phyloP scores from a whole-genome alignment of 2,888 invertebrate genomes.

The Epinotia nisella region DNA sequence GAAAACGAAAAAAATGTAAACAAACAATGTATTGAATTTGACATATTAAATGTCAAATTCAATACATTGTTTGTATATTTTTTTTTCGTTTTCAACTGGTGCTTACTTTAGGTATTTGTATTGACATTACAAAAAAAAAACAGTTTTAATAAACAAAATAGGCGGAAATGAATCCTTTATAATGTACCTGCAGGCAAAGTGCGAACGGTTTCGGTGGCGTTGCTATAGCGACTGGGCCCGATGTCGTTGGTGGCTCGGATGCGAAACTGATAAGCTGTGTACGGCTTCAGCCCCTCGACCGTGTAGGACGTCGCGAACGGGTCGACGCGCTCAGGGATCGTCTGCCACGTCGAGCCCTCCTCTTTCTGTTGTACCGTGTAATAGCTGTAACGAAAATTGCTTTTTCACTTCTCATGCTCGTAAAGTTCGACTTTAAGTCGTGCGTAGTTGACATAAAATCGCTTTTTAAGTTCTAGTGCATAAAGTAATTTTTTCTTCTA shows the following conservation, averaged over 20 bases:
- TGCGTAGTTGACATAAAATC: no score
- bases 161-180: not conserved
- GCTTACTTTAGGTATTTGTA: no score
- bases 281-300: slow-evolving; percentile 92
- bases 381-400: slow-evolving; percentile 83
- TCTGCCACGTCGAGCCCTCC: slow-evolving; percentile 93
- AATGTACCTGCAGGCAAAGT: slow-evolving; percentile 92
- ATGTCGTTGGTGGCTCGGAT: slow-evolving; percentile 98
- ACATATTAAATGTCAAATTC: no score
- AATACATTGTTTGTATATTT: no score
- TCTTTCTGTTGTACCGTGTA: slow-evolving; percentile 96
- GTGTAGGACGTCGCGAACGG: slow-evolving; percentile 95
- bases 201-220: slow-evolving; percentile 93
- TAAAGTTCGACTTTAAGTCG: no score
- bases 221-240: slow-evolving; percentile 96
- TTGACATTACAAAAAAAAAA: no score
- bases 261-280: slow-evolving; percentile 95
- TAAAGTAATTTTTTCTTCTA: no score
- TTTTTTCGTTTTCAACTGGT: no score
- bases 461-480: no score
- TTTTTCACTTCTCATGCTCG: no score
- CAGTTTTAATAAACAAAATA: not conserved
- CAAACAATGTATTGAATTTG: no score
- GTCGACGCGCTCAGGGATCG: slow-evolving; percentile 93
- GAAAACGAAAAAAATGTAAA: no score